Percentiles rank a stretch among this genome's conserved stretches.
Evolutionary conservation across 2,888 invertebrate species (phyloP).

Genomic region (Drosophila phalerata): DNA sequence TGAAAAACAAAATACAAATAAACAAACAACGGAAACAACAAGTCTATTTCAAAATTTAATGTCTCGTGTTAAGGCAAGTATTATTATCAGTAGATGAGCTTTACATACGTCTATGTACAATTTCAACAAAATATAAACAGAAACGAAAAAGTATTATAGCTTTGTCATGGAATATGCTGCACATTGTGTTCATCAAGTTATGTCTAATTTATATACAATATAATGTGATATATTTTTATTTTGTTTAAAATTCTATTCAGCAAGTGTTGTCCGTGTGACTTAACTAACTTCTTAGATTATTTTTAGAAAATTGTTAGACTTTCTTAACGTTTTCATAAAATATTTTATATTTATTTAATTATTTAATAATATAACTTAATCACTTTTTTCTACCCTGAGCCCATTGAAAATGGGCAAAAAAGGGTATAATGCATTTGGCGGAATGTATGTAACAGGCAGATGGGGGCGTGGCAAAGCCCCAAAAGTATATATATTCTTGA

Average conservation of each 20-base stretch:
- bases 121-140: background rate
- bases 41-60: background rate
- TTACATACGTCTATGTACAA: background rate
- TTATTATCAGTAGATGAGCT: slow-evolving; percentile 1
- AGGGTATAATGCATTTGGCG: too few relatives aligned
- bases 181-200: background rate
- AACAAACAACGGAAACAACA: slow-evolving; percentile 39
- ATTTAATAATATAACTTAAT: background rate
- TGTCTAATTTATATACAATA: too few relatives aligned
- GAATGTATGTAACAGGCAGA: too few relatives aligned
- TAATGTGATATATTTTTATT: too few relatives aligned
- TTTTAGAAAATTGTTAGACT: too few relatives aligned
- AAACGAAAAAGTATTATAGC: background rate
- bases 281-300: background rate
- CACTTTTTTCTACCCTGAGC: background rate
- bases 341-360: too few relatives aligned
- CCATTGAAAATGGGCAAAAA: too few relatives aligned
- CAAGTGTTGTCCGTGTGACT: too few relatives aligned
- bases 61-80: background rate
- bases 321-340: too few relatives aligned
- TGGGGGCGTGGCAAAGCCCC: too few relatives aligned
- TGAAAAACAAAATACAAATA: slow-evolving; percentile 20
- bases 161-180: background rate
- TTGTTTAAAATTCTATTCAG: too few relatives aligned
- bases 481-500: too few relatives aligned